Evolutionary conservation across 2,888 invertebrate species (phyloP), one percentile per base, ranked within the genome.

Genomic region (Noctua janthina): DNA sequence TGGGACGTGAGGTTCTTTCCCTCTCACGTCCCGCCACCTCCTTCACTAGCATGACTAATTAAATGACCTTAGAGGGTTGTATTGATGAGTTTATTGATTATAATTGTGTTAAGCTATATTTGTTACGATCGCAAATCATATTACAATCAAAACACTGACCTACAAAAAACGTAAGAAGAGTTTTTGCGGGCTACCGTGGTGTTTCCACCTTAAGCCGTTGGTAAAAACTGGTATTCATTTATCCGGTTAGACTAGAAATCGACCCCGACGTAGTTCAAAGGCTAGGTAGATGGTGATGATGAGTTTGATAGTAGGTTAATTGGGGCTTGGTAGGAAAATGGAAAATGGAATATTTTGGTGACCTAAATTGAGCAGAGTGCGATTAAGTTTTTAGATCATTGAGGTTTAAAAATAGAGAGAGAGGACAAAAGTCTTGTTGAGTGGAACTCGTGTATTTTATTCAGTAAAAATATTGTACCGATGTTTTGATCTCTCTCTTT

Each of bases 301-400:
- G 17, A 15, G 15, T 75, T 81, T 10, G 2, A 23, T 74, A 68
- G 2, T 73, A 29, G 62, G 76, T 75, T 84, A 51, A 75, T 74
- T 81, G 72, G 56, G 8, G 17, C 49, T 74, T 2, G 4, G 20
- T 62, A n/a, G 20, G 8, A 13, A 54, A 76, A 56, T 49, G 15
- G 69, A 29, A 66, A n/a, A 56, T 43, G 10, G 20, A 56, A n/a
- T 29, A 43, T 80, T 79, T 70, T 17, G 35, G 6, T 56, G 29
- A 13, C 23, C 46, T 56, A 17, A 49, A 56, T 80, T 56, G 8
- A 46, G 17, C 46, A 17, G 54, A 13, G 35, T 11, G 4, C 2
- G 35, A 56, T 72, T 66, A 29, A 17, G 13, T 49, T 72, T 56
- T 39, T 43, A 23, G 23, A 67, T 11, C 13, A 29, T 49, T 39